phyloP scores from a whole-genome alignment of 2,113 vertebrate species.

The Camelus bactrianus region DNA sequence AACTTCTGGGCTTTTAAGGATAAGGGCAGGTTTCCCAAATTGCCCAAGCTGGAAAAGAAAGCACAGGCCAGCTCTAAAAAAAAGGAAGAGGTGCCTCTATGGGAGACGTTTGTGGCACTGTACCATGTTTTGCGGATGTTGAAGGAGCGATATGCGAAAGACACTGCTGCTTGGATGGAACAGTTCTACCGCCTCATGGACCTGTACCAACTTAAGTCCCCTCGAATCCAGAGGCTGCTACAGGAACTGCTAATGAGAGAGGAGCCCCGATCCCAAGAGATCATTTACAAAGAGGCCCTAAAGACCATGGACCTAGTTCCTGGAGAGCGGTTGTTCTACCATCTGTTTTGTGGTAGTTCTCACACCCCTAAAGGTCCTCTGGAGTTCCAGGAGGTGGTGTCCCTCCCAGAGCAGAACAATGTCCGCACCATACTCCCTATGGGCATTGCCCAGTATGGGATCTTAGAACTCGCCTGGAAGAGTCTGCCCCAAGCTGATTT shows the following conservation, averaged over 20 bases:
- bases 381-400: constrained; percentile 60
- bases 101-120: constrained; percentile 67
- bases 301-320: background rate
- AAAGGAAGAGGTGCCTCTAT: background rate
- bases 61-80: background rate
- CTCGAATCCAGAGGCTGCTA: constrained; percentile 66
- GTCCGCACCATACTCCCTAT: constrained; percentile 36
- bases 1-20: constrained; percentile 62
- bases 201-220: constrained; percentile 75
- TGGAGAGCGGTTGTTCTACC: constrained; percentile 69
- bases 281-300: background rate
- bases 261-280: background rate
- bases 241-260: constrained; percentile 62
- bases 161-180: constrained; percentile 25
- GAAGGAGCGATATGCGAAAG: background rate
- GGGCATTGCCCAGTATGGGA: constrained; percentile 75
- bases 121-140: constrained; percentile 62
- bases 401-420: constrained; percentile 71
- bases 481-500: constrained; percentile 61
- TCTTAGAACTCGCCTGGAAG: constrained; percentile 80
- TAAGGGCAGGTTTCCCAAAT: constrained; percentile 44
- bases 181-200: constrained; percentile 67
- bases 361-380: background rate
- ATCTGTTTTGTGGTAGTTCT: constrained; percentile 22
- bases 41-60: constrained; percentile 51